A percentile compares a stretch with the other conserved stretches of the same genome.
phyloP scores from a whole-genome alignment of 2,113 vertebrate species.

The Climacteris rufus region DNA sequence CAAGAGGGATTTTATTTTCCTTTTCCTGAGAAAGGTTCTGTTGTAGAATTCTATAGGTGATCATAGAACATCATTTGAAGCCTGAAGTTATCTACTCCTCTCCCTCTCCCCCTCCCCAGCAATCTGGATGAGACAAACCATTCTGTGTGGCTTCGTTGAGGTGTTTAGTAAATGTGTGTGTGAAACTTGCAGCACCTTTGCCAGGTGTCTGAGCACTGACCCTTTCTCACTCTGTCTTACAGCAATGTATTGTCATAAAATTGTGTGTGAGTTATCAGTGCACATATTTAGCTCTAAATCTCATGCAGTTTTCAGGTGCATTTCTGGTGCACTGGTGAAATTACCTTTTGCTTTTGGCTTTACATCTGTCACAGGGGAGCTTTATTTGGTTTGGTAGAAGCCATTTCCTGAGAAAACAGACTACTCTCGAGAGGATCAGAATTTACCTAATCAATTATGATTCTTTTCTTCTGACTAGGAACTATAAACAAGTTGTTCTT shows the following conservation, averaged over 20 bases:
- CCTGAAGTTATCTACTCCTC: background rate
- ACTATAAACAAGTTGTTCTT: background rate
- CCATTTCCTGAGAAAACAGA: background rate
- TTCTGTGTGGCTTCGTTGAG: background rate
- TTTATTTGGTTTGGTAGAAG: background rate
- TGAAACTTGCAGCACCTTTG: background rate
- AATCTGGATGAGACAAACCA: background rate
- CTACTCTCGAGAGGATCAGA: background rate
- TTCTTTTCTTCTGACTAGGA: background rate
- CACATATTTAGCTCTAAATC: background rate
- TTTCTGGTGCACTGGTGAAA: background rate
- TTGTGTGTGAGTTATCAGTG: background rate
- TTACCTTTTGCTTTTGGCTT: background rate
- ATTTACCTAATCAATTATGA: background rate
- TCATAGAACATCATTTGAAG: background rate
- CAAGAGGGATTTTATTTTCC: background rate
- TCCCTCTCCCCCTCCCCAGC: too few species aligned
- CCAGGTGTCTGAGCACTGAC: background rate
- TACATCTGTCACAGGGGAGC: background rate
- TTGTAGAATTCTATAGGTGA: background rate
- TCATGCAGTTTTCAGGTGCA: background rate
- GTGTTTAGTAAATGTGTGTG: background rate
- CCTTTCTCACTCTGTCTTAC: background rate
- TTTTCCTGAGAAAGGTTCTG: background rate
- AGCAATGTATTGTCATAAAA: fast-evolving